These are phyloP conservation scores for Siniperca scherzeri DNA, from an alignment of 2,797 vertebrate genomes.

Conservation along the genomic window DNA sequence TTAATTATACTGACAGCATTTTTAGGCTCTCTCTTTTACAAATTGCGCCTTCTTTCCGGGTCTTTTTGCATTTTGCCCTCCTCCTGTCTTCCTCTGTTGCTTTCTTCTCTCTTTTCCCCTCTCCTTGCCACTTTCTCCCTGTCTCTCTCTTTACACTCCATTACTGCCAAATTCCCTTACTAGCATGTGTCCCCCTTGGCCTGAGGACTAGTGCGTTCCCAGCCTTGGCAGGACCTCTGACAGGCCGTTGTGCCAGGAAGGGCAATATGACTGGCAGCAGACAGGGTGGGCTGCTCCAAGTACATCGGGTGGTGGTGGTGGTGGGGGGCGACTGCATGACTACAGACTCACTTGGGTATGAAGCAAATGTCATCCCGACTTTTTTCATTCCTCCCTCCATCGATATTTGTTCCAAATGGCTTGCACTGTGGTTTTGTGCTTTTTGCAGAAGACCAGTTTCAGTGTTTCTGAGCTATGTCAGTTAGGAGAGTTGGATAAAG, in stretches of 20 bases:
- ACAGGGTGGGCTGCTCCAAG: constrained; percentile 69
- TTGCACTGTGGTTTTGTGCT: constrained; percentile 26
- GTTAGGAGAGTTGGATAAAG: background rate
- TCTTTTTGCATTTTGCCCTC: constrained; percentile 35
- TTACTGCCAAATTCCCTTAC: constrained; percentile 69
- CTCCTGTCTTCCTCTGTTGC: constrained; percentile 27
- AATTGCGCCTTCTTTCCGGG: background rate
- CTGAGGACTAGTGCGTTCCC: constrained; percentile 50
- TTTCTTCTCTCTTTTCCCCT: constrained; percentile 12
- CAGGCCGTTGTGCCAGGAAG: constrained; percentile 50
- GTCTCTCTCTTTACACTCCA: constrained; percentile 47
- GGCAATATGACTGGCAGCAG: constrained; percentile 70
- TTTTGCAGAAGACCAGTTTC: background rate
- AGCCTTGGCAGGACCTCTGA: constrained; percentile 70
- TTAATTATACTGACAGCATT: constrained; percentile 57
- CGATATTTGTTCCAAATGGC: constrained; percentile 56
- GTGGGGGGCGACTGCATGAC: constrained; percentile 29
- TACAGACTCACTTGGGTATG: constrained; percentile 71
- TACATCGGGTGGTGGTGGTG: constrained; percentile 44
- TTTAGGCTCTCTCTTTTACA: constrained; percentile 22
- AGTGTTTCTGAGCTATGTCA: constrained; percentile 14
- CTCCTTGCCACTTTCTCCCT: constrained; percentile 13
- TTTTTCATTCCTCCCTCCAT: constrained; percentile 49
- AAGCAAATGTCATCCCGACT: constrained; percentile 69
- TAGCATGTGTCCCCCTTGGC: constrained; percentile 68